phyloP scores from a whole-genome alignment of 2,888 invertebrate genomes.

The Syrphus vitripennis region DNA sequence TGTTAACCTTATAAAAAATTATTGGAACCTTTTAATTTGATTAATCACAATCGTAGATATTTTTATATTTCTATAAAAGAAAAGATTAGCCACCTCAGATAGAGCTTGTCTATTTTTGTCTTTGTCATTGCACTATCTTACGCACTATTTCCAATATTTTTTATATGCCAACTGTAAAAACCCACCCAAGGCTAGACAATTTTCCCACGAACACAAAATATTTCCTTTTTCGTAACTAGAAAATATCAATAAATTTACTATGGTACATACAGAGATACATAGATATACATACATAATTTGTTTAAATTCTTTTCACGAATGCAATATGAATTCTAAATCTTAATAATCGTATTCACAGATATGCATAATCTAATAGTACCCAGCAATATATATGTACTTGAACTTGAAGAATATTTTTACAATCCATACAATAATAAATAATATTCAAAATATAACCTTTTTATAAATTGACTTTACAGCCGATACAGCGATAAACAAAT shows the following conservation, averaged over 20 bases:
- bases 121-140: neutral
- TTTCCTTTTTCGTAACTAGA: constrained; percentile 9
- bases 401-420: neutral
- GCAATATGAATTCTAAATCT: neutral
- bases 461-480: neutral
- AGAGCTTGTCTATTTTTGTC: neutral
- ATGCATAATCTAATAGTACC: neutral
- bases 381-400: neutral
- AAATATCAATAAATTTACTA: neutral
- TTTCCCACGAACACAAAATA: constrained; percentile 13
- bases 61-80: neutral
- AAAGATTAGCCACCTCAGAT: neutral
- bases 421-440: no score
- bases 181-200: neutral
- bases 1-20: no score
- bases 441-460: neutral
- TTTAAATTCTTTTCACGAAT: neutral
- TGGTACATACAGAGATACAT: no score
- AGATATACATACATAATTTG: no score
- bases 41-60: neutral
- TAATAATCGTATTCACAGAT: neutral
- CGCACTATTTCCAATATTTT: constrained; percentile 6
- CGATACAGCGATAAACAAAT: neutral
- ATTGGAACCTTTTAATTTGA: neutral
- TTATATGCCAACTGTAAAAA: neutral